These are phyloP conservation scores for Protophormia terraenovae DNA, from an alignment of 2,888 invertebrate species.

Conservation along the genomic window DNA sequence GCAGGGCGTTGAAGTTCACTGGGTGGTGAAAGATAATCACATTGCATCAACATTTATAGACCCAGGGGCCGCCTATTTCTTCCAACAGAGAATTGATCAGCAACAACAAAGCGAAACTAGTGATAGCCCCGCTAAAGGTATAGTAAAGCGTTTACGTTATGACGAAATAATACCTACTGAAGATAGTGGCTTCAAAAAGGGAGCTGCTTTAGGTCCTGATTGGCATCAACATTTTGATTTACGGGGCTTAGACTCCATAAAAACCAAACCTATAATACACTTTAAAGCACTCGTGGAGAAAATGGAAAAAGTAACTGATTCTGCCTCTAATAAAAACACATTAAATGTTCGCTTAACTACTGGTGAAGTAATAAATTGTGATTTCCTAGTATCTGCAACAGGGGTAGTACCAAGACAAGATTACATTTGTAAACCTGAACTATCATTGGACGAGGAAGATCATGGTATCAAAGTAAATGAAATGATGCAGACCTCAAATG, in stretches of 20 bases:
- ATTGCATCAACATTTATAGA: conserved; percentile 97
- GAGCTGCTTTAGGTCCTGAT: conserved; percentile 98
- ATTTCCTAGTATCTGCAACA: conserved; percentile 97
- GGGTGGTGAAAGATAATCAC: conserved; percentile 96
- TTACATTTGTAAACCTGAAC: conserved; percentile 82
- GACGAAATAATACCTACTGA: conserved; percentile 82
- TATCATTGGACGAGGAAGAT: conserved; percentile 84
- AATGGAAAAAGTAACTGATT: conserved; percentile 64
- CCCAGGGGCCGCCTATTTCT: conserved; percentile 97
- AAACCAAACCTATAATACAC: conserved; percentile 83
- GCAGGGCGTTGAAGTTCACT: conserved; percentile 91
- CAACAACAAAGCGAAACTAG: not conserved
- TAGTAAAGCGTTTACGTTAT: conserved; percentile 86
- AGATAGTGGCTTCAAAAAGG: conserved; percentile 82
- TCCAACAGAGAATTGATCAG: conserved; percentile 82
- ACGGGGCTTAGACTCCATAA: conserved; percentile 35
- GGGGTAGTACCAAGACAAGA: conserved; percentile 90
- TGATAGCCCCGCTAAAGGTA: conserved; percentile 67
- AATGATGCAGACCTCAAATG: conserved; percentile 90
- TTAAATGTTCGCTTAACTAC: conserved; percentile 89
- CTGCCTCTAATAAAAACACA: conserved; percentile 83
- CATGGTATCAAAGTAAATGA: conserved; percentile 94
- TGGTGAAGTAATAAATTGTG: conserved; percentile 87
- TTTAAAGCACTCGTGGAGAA: conserved; percentile 83
- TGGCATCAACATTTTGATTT: conserved; percentile 91